Conservation (phyloP, 2,888 invertebrate species). For the Volucella inflata region DNA sequence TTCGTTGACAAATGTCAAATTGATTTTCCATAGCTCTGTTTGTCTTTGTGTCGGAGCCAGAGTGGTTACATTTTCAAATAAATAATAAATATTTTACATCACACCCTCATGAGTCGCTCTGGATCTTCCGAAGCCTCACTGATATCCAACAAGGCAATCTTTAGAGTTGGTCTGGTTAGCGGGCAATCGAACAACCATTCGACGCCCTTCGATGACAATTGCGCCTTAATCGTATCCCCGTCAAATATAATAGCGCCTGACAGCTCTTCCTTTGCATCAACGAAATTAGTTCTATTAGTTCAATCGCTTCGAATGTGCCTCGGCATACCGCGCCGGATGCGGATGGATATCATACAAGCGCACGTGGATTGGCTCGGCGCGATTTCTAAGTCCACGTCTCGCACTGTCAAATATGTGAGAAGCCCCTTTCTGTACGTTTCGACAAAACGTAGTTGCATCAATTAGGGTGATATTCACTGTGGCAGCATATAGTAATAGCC, state of each 20-base stretch:
- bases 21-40: no score
- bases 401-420: constrained; percentile 50
- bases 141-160: no score
- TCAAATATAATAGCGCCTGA: neutral
- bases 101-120: no score
- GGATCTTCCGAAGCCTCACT: no score
- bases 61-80: no score
- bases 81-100: no score
- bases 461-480: neutral
- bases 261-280: neutral
- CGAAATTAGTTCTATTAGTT: constrained; percentile 49
- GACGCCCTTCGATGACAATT: neutral
- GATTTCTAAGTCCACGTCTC: constrained; percentile 47
- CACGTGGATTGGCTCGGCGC: constrained; percentile 40
- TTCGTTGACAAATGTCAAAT: no score
- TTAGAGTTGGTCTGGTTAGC: no score
- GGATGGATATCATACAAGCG: constrained; percentile 41
- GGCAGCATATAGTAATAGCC: neutral
- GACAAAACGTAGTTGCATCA: no score
- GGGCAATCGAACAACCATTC: neutral
- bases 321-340: constrained; percentile 41
- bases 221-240: neutral
- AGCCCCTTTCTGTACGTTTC: no score
- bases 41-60: no score
- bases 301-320: constrained; percentile 36